Evolutionary conservation across 2,797 vertebrate genomes (phyloP), one percentile per base, ranked within the genome.

Genomic region (Smutsia gigantea): DNA sequence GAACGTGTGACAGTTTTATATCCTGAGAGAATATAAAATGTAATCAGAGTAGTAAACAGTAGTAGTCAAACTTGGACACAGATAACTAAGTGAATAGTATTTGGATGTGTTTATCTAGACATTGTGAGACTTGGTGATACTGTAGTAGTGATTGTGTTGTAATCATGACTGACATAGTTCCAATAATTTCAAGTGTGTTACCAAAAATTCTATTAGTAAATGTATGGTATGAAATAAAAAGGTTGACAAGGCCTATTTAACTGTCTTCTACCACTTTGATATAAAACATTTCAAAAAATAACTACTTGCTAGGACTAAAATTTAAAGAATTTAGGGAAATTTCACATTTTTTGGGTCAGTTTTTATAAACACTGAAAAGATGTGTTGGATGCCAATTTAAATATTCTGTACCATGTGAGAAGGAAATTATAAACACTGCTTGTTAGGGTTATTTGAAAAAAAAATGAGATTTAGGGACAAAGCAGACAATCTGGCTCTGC

Each of bases 361-460:
- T 78, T 87, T 91, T 88, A 15, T 92, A 69, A 78, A 69, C 46
- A 51, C 53, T 46, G 89, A 78, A 90, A 42, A 93, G 68, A 31
- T 77, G 9, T 37, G 8, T 78, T 87, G 39, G 31, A 59, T 78
- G 55, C 34, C 49, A 83, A 69, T 10, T 81, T 66, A 53, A 90
- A 34, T 81, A 42, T 63, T 63, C 34, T 68, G 37, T 64, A 14
- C 46, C 53, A 46, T 13, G 14, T 69, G 55, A 83, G 15, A 34
- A 63, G 1, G n/a, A 82, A 29, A 46, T 31, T 46, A 27, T 89
- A 17, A 68, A 49, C 64, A 49, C 27, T 79, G 19, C 57, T 86
- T 88, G 79, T 55, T 39, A 77, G 53, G 37, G 5, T 92, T 81
- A 59, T 82, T 87, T 86, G 87, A 59, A 59, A 92, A 29, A 29